phyloP scores from a whole-genome alignment of 2,113 vertebrate species.

The Dromas ardeola region DNA sequence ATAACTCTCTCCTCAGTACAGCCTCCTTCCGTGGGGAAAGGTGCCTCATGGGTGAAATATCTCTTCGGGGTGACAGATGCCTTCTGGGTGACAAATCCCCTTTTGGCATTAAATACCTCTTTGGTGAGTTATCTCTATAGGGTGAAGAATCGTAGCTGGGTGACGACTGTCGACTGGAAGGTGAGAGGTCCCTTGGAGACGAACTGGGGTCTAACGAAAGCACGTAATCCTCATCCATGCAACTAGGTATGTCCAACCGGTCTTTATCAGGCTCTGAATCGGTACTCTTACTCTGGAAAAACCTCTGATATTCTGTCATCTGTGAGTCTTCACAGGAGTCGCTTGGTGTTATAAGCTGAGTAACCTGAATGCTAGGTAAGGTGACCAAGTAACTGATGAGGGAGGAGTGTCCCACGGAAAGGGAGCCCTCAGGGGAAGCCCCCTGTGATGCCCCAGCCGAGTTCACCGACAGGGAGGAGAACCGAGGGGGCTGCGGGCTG shows the following conservation, averaged over 20 bases:
- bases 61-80: constrained; percentile 82
- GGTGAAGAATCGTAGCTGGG: constrained; percentile 89
- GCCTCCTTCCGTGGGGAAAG: constrained; percentile 84
- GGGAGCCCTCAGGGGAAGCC: constrained; percentile 76
- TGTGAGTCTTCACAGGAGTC: constrained; percentile 79
- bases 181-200: constrained; percentile 88
- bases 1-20: constrained; percentile 81
- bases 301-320: constrained; percentile 85
- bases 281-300: constrained; percentile 80
- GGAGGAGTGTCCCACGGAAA: constrained; percentile 79
- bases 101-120: constrained; percentile 88
- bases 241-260: constrained; percentile 83
- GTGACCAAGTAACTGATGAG: constrained; percentile 92
- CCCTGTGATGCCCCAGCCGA: constrained; percentile 76
- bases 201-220: constrained; percentile 82
- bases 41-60: constrained; percentile 83
- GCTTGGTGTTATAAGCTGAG: constrained; percentile 82
- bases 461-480: constrained; percentile 85
- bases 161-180: constrained; percentile 85
- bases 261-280: constrained; percentile 83
- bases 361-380: constrained; percentile 95
- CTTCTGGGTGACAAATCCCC: constrained; percentile 82
- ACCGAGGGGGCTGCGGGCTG: constrained; percentile 89
- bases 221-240: constrained; percentile 87
- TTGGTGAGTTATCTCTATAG: constrained; percentile 88